Evolutionary conservation across 2,888 invertebrate species (phyloP), one percentile per base, ranked within the genome.

Genomic region (Polyploca ridens): DNA sequence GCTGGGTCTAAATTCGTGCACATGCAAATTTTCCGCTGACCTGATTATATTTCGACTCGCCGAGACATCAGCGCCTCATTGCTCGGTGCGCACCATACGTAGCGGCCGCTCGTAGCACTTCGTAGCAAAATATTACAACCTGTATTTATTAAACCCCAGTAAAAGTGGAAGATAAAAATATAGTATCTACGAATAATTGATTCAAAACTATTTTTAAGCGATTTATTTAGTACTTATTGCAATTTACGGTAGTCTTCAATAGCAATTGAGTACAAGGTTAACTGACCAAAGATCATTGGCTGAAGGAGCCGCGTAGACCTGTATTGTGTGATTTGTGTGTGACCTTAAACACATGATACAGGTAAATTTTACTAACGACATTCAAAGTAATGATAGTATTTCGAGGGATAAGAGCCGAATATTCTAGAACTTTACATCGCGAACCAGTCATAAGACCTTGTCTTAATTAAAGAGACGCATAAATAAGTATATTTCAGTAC

Each of bases 11-110:
- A 58, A 57, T 62, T 65, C 68, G 73, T 71, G 74, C 81, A 75
- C 76, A 85, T 88, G 87, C 86, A 85, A 87, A 87, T 86, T 77
- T 76, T 79, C 63, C 64, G 72, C 66, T 82, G 86, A 84, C 88
- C 88, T 74, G 84, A 77, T 79, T 41, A 13, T 41, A 87, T 79
- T 38, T 38, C 19, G 8, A 27, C 7, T 16, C 38, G 38, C 7
- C 41, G 6, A 33, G 13, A 16, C 61, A 27, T 16, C 5, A 44
- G 44, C 38, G 38, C 10, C 35, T 35, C 11, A 13, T 41, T 41
- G 13, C 41, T 41, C 13, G 13, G 41, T 41, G 13, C 13, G 7
- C 14, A 14, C 0, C 46, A 5, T 49, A 49, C 16, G 49, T 49
- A 49, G 49, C n/a, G 16, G 16, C 6, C 16, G 41, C 49, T 49